Conservation (phyloP, 1,140 invertebrate genomes). For the Parapsyche elsis region DNA sequence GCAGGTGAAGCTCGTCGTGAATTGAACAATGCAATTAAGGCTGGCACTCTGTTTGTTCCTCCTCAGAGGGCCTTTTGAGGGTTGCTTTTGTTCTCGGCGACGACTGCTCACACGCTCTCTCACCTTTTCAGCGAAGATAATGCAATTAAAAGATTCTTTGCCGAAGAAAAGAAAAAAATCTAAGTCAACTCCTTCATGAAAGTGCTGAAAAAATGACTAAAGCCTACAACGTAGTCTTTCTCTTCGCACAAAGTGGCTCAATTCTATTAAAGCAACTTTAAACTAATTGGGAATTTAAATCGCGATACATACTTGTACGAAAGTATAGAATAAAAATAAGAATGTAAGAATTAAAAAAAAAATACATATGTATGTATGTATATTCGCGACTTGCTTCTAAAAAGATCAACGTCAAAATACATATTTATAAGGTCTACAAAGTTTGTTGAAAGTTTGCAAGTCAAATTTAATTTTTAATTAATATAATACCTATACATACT, state of each 20-base stretch:
- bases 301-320: no score
- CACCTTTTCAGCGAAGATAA: background rate
- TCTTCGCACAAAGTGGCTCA: background rate
- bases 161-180: background rate
- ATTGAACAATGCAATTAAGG: constrained; percentile 18
- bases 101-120: background rate
- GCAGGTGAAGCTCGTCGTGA: background rate
- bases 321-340: no score
- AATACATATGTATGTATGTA: no score
- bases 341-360: no score
- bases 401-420: no score
- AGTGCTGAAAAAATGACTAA: background rate
- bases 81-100: background rate
- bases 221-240: background rate
- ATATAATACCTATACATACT: no score
- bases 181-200: background rate
- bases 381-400: no score
- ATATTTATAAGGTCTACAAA: no score
- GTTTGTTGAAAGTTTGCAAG: no score
- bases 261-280: no score
- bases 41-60: constrained; percentile 1
- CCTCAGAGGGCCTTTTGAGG: background rate
- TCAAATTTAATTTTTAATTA: no score
- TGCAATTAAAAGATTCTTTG: constrained; percentile 22
- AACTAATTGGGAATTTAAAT: no score